These are phyloP conservation scores for Chrysomela aeneicollis DNA, from an alignment of 2,888 invertebrate species.

Conservation along the genomic window DNA sequence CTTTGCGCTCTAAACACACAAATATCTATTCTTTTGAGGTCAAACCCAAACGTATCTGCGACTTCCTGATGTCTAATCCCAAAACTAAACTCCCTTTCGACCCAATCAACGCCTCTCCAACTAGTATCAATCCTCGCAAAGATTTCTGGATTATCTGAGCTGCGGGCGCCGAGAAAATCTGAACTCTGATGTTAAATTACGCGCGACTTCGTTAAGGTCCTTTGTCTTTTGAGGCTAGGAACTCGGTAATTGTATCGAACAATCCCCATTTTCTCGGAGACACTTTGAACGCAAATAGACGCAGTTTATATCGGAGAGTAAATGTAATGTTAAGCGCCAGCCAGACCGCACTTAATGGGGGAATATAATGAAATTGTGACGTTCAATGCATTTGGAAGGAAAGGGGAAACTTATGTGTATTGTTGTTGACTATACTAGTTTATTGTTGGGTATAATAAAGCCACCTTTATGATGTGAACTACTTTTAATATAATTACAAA, in stretches of 20 bases:
- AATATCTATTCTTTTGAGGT: too few species aligned
- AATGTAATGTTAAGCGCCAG: neutral
- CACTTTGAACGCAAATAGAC: conserved; percentile 18
- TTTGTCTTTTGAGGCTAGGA: conserved; percentile 15
- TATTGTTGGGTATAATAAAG: too few species aligned
- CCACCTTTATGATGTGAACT: too few species aligned
- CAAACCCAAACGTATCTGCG: too few species aligned
- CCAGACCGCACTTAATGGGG: conserved; percentile 12
- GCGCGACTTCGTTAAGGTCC: conserved; percentile 16
- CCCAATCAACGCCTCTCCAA: too few species aligned
- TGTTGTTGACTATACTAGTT: too few species aligned
- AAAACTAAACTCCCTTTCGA: too few species aligned
- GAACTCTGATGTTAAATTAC: neutral
- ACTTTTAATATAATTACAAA: too few species aligned
- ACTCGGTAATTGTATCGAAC: conserved; percentile 17
- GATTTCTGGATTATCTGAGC: neutral
- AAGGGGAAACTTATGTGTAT: too few species aligned
- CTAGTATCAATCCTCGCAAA: neutral
- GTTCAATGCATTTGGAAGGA: neutral
- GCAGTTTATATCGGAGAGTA: conserved; percentile 4
- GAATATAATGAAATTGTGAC: conserved; percentile 10
- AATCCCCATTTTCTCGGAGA: conserved; percentile 4
- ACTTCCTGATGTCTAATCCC: too few species aligned
- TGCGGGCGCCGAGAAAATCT: neutral
- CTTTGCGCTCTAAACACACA: too few species aligned